Percentiles rank a stretch among this genome's conserved stretches.
Evolutionary conservation across 2,113 vertebrate species (phyloP).

Genomic region (Cathartes aura): DNA sequence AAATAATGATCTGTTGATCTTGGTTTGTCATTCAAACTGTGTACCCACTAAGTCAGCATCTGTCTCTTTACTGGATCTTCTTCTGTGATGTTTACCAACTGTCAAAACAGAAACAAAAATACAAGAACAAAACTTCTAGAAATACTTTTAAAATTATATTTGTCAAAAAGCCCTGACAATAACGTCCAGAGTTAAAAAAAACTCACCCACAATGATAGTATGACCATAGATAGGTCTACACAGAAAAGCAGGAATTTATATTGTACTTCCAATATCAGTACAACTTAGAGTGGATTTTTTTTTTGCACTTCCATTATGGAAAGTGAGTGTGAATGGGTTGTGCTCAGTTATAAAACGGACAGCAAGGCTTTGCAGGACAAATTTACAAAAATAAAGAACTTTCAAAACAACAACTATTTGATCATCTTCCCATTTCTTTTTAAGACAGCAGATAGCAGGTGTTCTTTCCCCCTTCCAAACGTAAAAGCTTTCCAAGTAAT

Average conservation of each 20-base stretch:
- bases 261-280: background rate
- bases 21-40: constrained; percentile 62
- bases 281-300: background rate
- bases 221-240: background rate
- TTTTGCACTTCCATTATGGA: background rate
- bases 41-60: constrained; percentile 45
- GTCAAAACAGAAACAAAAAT: background rate
- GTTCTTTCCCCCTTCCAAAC: background rate
- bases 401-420: background rate
- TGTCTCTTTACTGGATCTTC: constrained; percentile 38
- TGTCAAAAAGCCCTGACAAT: background rate
- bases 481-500: background rate
- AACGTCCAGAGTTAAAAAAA: background rate
- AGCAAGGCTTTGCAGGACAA: background rate
- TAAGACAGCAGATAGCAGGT: background rate
- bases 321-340: background rate
- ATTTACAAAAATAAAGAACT: background rate
- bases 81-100: background rate
- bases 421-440: background rate
- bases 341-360: background rate
- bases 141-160: background rate
- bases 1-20: constrained; percentile 72
- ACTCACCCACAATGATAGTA: background rate
- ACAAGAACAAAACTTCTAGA: background rate
- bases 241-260: background rate